A percentile compares a stretch with the other conserved stretches of the same genome.
These are phyloP conservation scores for Dinothrombium tinctorium DNA, from an alignment of 1,140 invertebrate genomes.

Conservation along the genomic window DNA sequence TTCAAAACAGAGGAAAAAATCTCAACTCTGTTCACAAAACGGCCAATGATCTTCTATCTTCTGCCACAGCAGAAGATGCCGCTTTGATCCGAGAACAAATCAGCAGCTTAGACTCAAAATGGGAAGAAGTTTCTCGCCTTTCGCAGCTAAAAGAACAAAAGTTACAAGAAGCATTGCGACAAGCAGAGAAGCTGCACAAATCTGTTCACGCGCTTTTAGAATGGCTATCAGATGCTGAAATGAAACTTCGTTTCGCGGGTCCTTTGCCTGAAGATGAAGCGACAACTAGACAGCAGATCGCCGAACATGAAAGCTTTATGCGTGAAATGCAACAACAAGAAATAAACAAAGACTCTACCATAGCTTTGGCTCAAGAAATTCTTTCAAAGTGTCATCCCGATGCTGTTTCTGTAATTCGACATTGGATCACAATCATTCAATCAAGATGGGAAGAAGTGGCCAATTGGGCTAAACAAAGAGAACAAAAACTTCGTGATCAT, in stretches of 20 bases:
- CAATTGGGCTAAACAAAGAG: constrained; percentile 32
- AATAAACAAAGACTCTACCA: constrained; percentile 56
- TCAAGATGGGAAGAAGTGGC: constrained; percentile 71
- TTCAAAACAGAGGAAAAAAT: constrained; percentile 58
- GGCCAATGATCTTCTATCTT: constrained; percentile 60
- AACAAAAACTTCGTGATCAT: constrained; percentile 51
- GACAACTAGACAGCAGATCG: constrained; percentile 51
- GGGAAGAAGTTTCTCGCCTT: constrained; percentile 55
- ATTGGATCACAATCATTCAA: constrained; percentile 89
- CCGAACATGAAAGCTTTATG: constrained; percentile 61
- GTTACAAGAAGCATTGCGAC: constrained; percentile 53
- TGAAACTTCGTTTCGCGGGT: constrained; percentile 59
- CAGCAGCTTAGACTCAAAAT: constrained; percentile 52
- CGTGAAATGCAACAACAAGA: constrained; percentile 58
- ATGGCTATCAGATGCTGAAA: constrained; percentile 86
- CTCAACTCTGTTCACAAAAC: constrained; percentile 71
- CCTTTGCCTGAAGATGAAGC: constrained; percentile 68
- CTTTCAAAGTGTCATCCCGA: constrained; percentile 76
- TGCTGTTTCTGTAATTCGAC: constrained; percentile 73
- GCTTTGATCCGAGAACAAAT: constrained; percentile 52
- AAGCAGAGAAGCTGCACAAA: constrained; percentile 77
- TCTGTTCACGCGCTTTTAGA: constrained; percentile 75
- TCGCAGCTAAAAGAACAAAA: constrained; percentile 47
- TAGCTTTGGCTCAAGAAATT: constrained; percentile 52
- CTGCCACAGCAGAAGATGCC: constrained; percentile 50